These are phyloP conservation scores for Melinopterus prodromus DNA, from an alignment of 2,888 invertebrate species.

Conservation along the genomic window DNA sequence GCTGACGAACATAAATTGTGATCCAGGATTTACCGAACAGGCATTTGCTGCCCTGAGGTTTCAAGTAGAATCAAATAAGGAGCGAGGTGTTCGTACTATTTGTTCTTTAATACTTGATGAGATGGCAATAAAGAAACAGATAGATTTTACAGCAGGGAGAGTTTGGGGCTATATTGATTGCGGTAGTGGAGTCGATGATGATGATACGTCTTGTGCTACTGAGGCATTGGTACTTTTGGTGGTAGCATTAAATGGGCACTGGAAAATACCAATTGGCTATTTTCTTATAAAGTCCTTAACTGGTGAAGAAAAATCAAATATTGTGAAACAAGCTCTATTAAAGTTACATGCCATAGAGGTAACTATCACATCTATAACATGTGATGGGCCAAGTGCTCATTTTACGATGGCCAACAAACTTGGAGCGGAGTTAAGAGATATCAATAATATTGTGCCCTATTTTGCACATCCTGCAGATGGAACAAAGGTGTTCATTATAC, in stretches of 20 bases:
- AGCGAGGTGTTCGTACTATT: too few species aligned
- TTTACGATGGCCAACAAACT: conserved; percentile 29
- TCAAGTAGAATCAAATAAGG: too few species aligned
- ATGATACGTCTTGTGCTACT: conserved; percentile 34
- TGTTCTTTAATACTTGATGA: conserved; percentile 30
- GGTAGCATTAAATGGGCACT: conserved; percentile 38
- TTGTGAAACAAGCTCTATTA: conserved; percentile 22
- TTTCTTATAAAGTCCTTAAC: conserved; percentile 37
- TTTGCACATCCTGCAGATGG: conserved; percentile 20
- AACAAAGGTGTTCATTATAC: not conserved
- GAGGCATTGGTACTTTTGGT: conserved; percentile 43
- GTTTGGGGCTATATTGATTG: not conserved
- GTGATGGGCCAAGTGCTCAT: conserved; percentile 46
- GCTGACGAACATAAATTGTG: not conserved
- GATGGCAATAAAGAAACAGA: conserved; percentile 46
- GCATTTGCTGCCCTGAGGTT: too few species aligned
- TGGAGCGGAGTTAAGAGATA: conserved; percentile 5
- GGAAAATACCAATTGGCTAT: conserved; percentile 44
- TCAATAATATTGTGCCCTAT: not conserved
- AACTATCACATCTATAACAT: conserved; percentile 40
- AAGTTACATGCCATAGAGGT: conserved; percentile 18
- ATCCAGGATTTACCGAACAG: not conserved
- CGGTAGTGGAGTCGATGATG: conserved; percentile 5
- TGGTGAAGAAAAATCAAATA: conserved; percentile 28
- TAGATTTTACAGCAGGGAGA: conserved; percentile 39